Conservation (phyloP, 2,797 vertebrate species). For the Acipenser transmontanus region DNA sequence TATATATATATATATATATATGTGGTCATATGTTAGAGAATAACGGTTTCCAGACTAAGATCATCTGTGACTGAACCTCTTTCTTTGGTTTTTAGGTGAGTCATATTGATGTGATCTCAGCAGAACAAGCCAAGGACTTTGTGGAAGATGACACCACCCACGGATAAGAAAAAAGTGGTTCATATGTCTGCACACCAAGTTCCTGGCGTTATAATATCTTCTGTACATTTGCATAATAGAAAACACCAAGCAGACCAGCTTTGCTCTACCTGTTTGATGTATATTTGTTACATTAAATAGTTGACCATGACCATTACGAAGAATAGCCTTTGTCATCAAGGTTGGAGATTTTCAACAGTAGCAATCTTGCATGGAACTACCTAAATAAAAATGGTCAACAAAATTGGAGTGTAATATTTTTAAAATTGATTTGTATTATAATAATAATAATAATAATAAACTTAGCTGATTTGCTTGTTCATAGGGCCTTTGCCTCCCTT, state of each 20-base stretch:
- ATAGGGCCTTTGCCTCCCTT: conserved; percentile 34
- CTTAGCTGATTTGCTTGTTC: neutral
- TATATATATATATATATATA: too few relatives aligned
- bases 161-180: conserved; percentile 59
- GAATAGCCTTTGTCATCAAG: neutral
- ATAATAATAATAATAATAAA: neutral
- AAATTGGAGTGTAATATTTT: neutral
- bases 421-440: neutral
- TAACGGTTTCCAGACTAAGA: too few relatives aligned
- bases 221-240: neutral
- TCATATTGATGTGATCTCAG: conserved; percentile 97
- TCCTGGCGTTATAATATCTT: neutral
- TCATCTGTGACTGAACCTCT: neutral
- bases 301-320: neutral
- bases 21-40: too few relatives aligned
- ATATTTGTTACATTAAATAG: neutral
- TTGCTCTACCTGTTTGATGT: neutral
- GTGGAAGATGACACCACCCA: conserved; percentile 98
- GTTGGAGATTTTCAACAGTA: neutral
- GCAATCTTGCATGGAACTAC: neutral
- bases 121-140: conserved; percentile 98
- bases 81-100: conserved; percentile 71
- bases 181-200: conserved; percentile 14
- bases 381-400: neutral
- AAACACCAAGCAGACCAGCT: neutral